These are phyloP conservation scores for Nothocercus nigrocapillus DNA, from an alignment of 2,113 vertebrate species.

Conservation along the genomic window DNA sequence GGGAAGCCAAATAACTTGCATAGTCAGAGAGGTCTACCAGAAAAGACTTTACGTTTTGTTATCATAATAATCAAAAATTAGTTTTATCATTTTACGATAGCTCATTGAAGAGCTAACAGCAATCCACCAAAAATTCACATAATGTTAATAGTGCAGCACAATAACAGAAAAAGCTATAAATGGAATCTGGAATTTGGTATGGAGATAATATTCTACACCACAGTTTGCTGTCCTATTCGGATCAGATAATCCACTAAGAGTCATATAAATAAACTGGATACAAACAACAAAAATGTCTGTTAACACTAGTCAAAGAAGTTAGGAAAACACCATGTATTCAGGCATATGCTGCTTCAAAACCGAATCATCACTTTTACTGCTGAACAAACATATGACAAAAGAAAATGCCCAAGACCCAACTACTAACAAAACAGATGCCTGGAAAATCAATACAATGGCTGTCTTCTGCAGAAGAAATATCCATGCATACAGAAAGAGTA, in stretches of 20 bases:
- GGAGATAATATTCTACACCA: slow-evolving; percentile 7
- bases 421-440: not conserved
- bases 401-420: not conserved
- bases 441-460: not conserved
- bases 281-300: slow-evolving; percentile 46
- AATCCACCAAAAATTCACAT: not conserved
- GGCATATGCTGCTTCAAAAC: slow-evolving; percentile 46
- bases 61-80: not conserved
- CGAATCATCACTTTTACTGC: slow-evolving; percentile 16
- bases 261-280: not conserved
- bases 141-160: not conserved
- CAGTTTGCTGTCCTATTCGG: slow-evolving; percentile 41
- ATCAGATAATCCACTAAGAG: slow-evolving; percentile 25
- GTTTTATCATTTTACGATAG: not conserved
- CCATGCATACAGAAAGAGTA: not conserved
- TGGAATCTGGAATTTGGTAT: not conserved
- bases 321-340: slow-evolving; percentile 46
- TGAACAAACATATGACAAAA: slow-evolving; percentile 14
- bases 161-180: not conserved
- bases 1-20: not conserved
- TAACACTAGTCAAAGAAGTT: slow-evolving; percentile 36
- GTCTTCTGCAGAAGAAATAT: not conserved
- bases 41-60: not conserved
- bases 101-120: not conserved
- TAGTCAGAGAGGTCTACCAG: not conserved